Evolutionary conservation across 1,140 invertebrate species (phyloP).

Genomic region (Akabosia matsudoensis): DNA sequence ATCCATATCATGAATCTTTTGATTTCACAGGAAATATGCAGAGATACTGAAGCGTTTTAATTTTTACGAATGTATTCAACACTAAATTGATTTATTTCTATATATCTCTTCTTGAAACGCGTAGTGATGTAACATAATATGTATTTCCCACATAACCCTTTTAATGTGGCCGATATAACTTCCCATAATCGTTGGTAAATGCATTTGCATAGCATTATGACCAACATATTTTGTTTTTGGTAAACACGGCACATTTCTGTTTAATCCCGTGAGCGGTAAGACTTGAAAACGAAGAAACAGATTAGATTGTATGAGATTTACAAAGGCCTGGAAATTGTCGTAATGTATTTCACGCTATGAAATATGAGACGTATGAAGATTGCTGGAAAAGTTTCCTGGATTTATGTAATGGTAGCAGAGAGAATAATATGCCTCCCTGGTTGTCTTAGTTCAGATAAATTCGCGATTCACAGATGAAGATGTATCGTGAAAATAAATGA

Average conservation of each 20-base stretch:
- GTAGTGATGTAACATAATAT: too few species aligned
- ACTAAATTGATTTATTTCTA: neutral
- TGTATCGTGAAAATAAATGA: too few species aligned
- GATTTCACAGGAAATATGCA: too few species aligned
- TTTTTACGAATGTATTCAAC: neutral
- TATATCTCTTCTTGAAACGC: too few species aligned
- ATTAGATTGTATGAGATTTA: slow-evolving; percentile 8
- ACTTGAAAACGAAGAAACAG: neutral
- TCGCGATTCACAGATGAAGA: too few species aligned
- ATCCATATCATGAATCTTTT: too few species aligned
- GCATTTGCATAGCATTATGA: neutral
- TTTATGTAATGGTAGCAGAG: too few species aligned
- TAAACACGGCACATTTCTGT: too few species aligned
- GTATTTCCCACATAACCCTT: too few species aligned
- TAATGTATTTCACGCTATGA: slow-evolving; percentile 15
- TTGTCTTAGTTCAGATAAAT: too few species aligned
- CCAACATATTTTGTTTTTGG: neutral
- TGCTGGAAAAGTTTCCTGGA: neutral
- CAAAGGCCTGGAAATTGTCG: neutral
- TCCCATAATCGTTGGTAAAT: neutral
- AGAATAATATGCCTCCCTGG: too few species aligned
- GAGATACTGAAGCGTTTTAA: neutral
- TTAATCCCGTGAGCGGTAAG: neutral
- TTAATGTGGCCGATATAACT: too few species aligned
- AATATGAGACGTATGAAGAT: slow-evolving; percentile 17